phyloP scores from a whole-genome alignment of 2,797 vertebrate genomes.

The Pangasius larnaudii region DNA sequence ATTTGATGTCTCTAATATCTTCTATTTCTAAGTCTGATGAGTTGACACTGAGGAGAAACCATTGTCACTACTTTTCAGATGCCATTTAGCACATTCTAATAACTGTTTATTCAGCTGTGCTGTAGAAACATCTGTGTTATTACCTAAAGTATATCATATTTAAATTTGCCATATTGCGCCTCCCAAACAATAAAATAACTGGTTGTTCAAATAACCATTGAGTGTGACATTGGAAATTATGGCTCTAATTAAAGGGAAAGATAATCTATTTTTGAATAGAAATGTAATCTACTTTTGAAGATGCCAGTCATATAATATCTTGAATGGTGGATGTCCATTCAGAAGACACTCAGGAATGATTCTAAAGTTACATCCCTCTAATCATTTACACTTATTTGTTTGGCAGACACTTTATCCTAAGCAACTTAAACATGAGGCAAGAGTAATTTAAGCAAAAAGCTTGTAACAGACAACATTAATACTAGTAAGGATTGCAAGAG shows the following conservation, averaged over 20 bases:
- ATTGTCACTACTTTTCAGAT: not conserved
- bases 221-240: constrained; percentile 14
- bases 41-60: not conserved
- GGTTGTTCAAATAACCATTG: constrained; percentile 11
- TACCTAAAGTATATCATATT: constrained; percentile 25
- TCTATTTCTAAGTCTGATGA: not conserved
- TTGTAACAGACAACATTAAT: not conserved
- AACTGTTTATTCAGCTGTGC: not conserved
- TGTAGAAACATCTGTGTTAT: constrained; percentile 22
- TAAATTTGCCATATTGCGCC: constrained; percentile 21
- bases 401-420: not conserved
- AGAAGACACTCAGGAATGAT: not conserved
- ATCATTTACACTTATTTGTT: not conserved
- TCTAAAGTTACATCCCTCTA: not conserved
- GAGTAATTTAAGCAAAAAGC: not conserved
- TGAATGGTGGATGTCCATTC: not conserved
- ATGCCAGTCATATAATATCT: constrained; percentile 14
- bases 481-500: not conserved
- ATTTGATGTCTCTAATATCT: not conserved
- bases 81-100: not conserved
- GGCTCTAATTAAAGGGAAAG: constrained; percentile 4
- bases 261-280: constrained; percentile 34
- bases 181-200: constrained; percentile 18
- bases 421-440: not conserved
- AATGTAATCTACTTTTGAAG: not conserved